phyloP scores from a whole-genome alignment of 2,113 vertebrate genomes.

The Tor tambroides region DNA sequence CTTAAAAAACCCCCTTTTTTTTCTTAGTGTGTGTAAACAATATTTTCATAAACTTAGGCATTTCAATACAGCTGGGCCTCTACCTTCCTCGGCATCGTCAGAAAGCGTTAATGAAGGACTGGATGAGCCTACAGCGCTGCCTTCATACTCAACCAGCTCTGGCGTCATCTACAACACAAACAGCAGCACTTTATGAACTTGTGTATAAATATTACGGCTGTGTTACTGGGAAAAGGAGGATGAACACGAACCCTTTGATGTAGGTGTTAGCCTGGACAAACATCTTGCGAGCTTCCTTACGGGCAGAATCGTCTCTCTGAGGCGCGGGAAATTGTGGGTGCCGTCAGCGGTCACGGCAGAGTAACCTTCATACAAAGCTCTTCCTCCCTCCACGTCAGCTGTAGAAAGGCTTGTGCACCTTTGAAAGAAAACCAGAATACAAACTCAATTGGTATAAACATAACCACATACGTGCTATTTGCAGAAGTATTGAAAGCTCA shows the following conservation, averaged over 20 bases:
- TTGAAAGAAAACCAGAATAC: neutral
- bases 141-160: constrained; percentile 83
- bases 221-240: neutral
- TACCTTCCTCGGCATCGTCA: constrained; percentile 79
- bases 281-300: constrained; percentile 89
- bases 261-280: constrained; percentile 90
- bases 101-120: constrained; percentile 84
- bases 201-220: neutral
- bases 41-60: neutral
- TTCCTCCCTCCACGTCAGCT: constrained; percentile 83
- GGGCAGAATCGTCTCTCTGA: constrained; percentile 83
- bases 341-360: constrained; percentile 76
- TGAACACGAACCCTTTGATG: constrained; percentile 73
- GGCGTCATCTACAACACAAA: constrained; percentile 71
- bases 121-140: constrained; percentile 82
- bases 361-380: constrained; percentile 82
- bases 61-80: constrained; percentile 79
- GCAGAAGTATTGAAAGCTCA: neutral
- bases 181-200: neutral
- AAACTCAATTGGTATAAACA: neutral
- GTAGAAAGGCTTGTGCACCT: constrained; percentile 91
- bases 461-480: neutral
- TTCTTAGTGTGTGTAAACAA: too few relatives aligned
- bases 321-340: constrained; percentile 79
- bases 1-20: too few relatives aligned